Base-by-base conservation (phyloP, 2,797 vertebrate species). In the Triplophysa bombifrons region DNA sequence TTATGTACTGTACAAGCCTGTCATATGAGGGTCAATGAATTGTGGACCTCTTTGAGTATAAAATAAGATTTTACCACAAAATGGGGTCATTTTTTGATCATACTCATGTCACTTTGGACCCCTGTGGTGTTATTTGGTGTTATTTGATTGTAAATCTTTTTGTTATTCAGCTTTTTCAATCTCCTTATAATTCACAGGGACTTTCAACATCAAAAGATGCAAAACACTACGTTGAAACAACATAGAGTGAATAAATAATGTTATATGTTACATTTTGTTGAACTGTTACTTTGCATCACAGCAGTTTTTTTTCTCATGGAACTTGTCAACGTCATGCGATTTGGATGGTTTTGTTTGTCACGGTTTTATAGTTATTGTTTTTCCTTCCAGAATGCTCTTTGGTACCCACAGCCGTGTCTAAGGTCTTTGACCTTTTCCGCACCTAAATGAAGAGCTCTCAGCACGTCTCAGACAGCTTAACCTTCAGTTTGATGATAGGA, bases 361-460 rank as follows among this genome's bases (percentile, higher is more conserved):
- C 1, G 3, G 27, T 38, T 55, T 44, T 66, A 30, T 1, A 9
- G 34, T 66, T 9, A 20, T 53, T 53, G 46, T 76, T 58, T 38
- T 66, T 10, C 27, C 55, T 5, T 51, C 16, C 50, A 34, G 38
- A 72, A 55, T 55, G 53, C 53, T 79, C 34, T 55, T 38, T 66
- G 12, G 17, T 56, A 16, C 51, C 56, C 65, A 38, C 51, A 73
- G 30, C 70, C 14, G 5, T 65, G 66, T 66, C 27, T 30, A 58
- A 73, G 63, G 77, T 38, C 16, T 56, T 46, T 74, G 74, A 82
- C 69, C 46, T 83, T 79, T 78, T 83, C 65, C 61, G 22, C 65
- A 63, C 50, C 64, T 78, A 78, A 83, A 74, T 71, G 58, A 70
- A 70, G 81, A 74, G 56, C 72, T 80, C 73, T 78, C 64, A 48